These are phyloP conservation scores for Protula sp. DNA, from an alignment of 2,888 invertebrate genomes.

Conservation along the genomic window DNA sequence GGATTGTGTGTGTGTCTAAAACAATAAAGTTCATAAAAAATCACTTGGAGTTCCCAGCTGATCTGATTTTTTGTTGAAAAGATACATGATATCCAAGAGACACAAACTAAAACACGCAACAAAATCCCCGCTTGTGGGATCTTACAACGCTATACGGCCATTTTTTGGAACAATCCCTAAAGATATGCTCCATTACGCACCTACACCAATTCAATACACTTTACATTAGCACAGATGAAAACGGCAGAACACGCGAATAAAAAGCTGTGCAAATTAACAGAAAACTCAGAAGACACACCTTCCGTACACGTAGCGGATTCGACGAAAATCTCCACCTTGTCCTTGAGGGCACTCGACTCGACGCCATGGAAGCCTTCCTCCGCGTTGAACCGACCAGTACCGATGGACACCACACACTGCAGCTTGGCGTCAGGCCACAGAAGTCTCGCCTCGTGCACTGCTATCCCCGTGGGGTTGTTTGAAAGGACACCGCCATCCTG, in stretches of 20 bases:
- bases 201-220: too few relatives aligned
- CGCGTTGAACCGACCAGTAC: constrained; percentile 62
- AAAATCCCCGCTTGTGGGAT: too few relatives aligned
- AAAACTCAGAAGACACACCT: too few relatives aligned
- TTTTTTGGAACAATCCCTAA: too few relatives aligned
- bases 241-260: too few relatives aligned
- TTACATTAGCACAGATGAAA: too few relatives aligned
- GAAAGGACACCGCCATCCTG: constrained; percentile 78
- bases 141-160: too few relatives aligned
- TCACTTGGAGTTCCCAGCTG: too few relatives aligned
- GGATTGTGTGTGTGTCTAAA: constrained; percentile 61
- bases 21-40: constrained; percentile 19
- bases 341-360: constrained; percentile 64
- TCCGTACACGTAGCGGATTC: constrained; percentile 52
- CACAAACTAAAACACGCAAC: not conserved
- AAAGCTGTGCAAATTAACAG: too few relatives aligned
- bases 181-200: too few relatives aligned
- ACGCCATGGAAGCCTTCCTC: constrained; percentile 24
- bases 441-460: constrained; percentile 77
- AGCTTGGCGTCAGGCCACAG: constrained; percentile 73
- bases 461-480: constrained; percentile 85
- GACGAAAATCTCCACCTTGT: constrained; percentile 66
- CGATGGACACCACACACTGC: constrained; percentile 76
- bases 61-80: too few relatives aligned
- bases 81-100: not conserved